Evolutionary conservation across 2,113 vertebrate genomes (phyloP).

Genomic region (Cyprinodon tularosa): DNA sequence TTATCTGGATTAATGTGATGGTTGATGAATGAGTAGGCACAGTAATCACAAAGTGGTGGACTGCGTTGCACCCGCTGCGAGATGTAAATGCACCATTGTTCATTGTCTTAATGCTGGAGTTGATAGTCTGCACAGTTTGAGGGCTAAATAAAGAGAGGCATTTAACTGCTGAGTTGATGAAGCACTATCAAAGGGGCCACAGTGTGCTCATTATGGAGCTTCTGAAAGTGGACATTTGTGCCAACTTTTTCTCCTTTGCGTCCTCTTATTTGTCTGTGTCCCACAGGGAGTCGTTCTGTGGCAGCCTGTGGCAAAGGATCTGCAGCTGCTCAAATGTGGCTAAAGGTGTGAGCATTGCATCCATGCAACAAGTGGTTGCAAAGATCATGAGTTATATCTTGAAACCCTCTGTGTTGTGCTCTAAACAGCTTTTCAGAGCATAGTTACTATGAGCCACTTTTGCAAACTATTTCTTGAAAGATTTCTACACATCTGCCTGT

Average conservation of each 20-base stretch:
- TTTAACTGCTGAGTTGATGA: slow-evolving; percentile 69
- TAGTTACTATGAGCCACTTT: neutral
- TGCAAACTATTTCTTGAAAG: neutral
- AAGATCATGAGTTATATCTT: neutral
- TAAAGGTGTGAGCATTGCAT: slow-evolving; percentile 12
- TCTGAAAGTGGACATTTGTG: slow-evolving; percentile 77
- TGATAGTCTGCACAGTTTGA: slow-evolving; percentile 69
- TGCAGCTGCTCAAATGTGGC: slow-evolving; percentile 58
- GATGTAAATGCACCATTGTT: slow-evolving; percentile 63
- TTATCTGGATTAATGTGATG: slow-evolving; percentile 42
- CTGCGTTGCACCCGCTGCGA: slow-evolving; percentile 38
- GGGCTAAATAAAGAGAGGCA: slow-evolving; percentile 71
- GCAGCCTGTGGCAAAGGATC: slow-evolving; percentile 58
- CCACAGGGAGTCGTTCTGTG: slow-evolving; percentile 58
- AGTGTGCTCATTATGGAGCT: slow-evolving; percentile 73
- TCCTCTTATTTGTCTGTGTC: slow-evolving; percentile 66
- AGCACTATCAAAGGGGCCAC: slow-evolving; percentile 67
- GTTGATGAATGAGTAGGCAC: slow-evolving; percentile 47
- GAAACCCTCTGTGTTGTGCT: neutral
- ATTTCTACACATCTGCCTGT: neutral
- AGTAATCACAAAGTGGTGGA: slow-evolving; percentile 47
- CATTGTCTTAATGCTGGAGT: slow-evolving; percentile 72
- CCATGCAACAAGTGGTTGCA: neutral
- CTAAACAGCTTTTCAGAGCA: neutral
- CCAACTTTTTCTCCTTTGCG: slow-evolving; percentile 64